A percentile compares a stretch with the other conserved stretches of the same genome.
phyloP scores from a whole-genome alignment of 1,140 invertebrate genomes.

The Dysdera silvatica region DNA sequence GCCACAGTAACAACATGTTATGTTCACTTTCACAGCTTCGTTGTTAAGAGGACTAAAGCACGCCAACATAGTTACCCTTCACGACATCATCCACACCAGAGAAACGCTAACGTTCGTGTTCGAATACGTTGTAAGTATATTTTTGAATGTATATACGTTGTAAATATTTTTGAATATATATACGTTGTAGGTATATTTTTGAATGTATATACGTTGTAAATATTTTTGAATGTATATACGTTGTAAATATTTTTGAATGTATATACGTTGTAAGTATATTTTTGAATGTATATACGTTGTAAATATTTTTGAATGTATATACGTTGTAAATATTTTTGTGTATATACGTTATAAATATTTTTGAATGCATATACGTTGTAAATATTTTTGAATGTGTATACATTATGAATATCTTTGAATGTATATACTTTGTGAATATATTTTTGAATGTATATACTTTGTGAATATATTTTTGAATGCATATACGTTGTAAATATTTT shows the following conservation, averaged over 20 bases:
- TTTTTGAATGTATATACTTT: too few species aligned
- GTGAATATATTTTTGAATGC: too few species aligned
- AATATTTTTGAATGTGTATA: not conserved
- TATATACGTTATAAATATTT: too few species aligned
- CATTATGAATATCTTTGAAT: not conserved
- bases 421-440: not conserved
- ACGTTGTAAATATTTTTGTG: too few species aligned
- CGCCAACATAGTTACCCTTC: slow-evolving; percentile 57
- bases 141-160: not conserved
- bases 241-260: not conserved
- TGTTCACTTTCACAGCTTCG: slow-evolving; percentile 36
- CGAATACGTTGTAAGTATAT: slow-evolving; percentile 54
- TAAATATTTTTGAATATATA: not conserved
- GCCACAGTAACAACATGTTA: not conserved
- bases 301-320: too few species aligned
- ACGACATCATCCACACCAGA: slow-evolving; percentile 64
- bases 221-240: not conserved
- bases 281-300: too few species aligned
- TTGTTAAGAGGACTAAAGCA: slow-evolving; percentile 50
- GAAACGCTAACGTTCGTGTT: slow-evolving; percentile 60
- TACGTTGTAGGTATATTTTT: too few species aligned
- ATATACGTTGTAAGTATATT: not conserved
- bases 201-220: not conserved
- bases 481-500: too few species aligned
- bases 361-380: not conserved